Evolutionary conservation across 2,888 invertebrate genomes (phyloP), one percentile per base, ranked within the genome.

Genomic region (Dorcus hopei): DNA sequence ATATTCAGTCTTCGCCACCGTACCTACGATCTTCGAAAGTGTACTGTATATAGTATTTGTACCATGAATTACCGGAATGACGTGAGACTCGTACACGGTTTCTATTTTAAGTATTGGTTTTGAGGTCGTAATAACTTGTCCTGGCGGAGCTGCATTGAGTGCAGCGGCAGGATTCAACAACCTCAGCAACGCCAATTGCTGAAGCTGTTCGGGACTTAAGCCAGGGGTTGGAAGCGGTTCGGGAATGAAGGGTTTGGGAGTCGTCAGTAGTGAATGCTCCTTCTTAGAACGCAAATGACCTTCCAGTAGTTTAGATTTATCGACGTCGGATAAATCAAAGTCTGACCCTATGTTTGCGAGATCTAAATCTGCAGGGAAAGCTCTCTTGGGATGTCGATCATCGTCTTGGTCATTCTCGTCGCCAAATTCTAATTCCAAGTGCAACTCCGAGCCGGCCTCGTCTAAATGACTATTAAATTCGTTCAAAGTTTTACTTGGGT

Each of bases 391-490:
- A 54, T 78, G 79, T 23, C 81, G 81, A 33, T 81, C 80, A 49
- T 76, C 75, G 23, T 85, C 84, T 57, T 84, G 80, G 65, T 89
- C 88, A 67, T 88, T 88, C 61, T 89, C 87, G 68, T 93, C 93
- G 0, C 91, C 91, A 65, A 93, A 92, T 70, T 94, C 93, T 50
- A 93, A 81, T 72, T 94, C 94, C 45, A 93, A 79, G 74, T 93
- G 91, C 16, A 94, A 77, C 77, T 93, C 93, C 2, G 93, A 91
- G 3, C 94, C 94, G 9, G 94, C 93, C 77, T 93, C 94, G 70
- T 94, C 93, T 47, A 95, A 82, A 57, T 89, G 88, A 53, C 90
- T 90, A 71, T 93, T 93, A 76, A 94, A 93, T 76, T 95, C 94
- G 71, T 93, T 93, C 23, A 94, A 81, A 1, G 91, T 91, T 77